These are phyloP conservation scores for Antechinus stuartii DNA, from an alignment of 2,113 vertebrate species.

Conservation along the genomic window DNA sequence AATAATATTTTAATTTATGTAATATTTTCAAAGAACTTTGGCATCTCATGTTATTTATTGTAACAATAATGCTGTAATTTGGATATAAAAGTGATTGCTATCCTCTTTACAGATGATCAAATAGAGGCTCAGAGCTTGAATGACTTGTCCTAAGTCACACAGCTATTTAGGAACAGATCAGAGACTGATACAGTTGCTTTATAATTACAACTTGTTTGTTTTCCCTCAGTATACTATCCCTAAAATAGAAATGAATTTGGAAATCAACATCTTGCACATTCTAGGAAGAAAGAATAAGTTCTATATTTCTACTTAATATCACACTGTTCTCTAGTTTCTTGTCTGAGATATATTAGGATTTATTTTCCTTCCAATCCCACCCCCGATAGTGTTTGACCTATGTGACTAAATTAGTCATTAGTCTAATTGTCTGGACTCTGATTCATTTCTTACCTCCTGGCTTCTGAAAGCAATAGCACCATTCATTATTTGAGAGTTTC, in stretches of 20 bases:
- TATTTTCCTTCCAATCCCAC: background rate
- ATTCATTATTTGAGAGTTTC: constrained; percentile 92
- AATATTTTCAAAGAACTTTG: background rate
- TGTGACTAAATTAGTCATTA: background rate
- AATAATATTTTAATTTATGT: background rate
- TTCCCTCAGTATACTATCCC: background rate
- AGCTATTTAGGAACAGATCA: background rate
- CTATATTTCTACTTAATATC: background rate
- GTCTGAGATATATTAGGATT: too few relatives aligned
- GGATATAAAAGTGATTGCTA: background rate
- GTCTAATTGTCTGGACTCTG: background rate
- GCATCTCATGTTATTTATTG: background rate
- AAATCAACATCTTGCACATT: background rate
- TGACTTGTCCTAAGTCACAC: background rate
- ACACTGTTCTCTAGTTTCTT: background rate
- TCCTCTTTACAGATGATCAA: background rate
- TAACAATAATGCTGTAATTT: background rate
- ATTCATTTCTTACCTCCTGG: constrained; percentile 84
- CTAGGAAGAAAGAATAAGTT: background rate
- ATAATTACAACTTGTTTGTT: background rate
- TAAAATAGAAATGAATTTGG: background rate
- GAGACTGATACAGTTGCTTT: background rate
- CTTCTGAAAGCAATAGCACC: constrained; percentile 94
- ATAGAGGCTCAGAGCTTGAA: background rate
- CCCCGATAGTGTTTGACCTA: background rate